Evolutionary conservation across 2,113 vertebrate species (phyloP).

Genomic region (Caloenas nicobarica): DNA sequence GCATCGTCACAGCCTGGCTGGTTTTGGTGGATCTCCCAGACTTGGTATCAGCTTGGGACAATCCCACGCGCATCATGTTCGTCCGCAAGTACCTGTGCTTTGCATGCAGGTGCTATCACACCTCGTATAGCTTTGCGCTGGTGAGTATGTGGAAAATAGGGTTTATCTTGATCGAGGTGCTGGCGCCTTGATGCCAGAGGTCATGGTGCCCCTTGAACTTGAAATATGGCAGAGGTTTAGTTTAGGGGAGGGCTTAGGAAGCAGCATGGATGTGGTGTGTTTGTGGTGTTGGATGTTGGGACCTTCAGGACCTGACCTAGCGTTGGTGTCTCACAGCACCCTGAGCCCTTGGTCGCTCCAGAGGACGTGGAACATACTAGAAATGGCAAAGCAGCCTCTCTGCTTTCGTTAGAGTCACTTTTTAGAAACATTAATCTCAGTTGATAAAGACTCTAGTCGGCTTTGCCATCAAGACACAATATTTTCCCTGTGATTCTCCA

Average conservation of each 20-base stretch:
- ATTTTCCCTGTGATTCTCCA: background rate
- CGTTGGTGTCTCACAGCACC: background rate
- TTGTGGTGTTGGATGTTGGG: background rate
- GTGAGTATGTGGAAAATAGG: fast-evolving
- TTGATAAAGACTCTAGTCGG: background rate
- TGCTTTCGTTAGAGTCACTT: background rate
- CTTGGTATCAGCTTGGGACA: background rate
- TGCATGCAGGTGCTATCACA: fast-evolving
- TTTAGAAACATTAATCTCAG: background rate
- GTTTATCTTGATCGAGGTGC: background rate
- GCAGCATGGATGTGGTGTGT: fast-evolving
- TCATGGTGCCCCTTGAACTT: fast-evolving
- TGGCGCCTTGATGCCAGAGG: background rate
- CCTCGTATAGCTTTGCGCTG: fast-evolving
- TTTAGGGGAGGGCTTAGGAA: background rate
- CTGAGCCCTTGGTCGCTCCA: background rate
- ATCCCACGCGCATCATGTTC: fast-evolving
- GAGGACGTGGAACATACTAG: background rate
- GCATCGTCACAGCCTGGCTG: background rate
- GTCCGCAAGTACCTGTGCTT: fast-evolving
- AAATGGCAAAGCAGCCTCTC: background rate
- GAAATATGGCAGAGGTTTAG: background rate
- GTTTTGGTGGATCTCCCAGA: background rate
- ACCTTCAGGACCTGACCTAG: background rate
- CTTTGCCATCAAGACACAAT: background rate